Conservation (phyloP, 2,797 vertebrate species). For the Carapus acus region DNA sequence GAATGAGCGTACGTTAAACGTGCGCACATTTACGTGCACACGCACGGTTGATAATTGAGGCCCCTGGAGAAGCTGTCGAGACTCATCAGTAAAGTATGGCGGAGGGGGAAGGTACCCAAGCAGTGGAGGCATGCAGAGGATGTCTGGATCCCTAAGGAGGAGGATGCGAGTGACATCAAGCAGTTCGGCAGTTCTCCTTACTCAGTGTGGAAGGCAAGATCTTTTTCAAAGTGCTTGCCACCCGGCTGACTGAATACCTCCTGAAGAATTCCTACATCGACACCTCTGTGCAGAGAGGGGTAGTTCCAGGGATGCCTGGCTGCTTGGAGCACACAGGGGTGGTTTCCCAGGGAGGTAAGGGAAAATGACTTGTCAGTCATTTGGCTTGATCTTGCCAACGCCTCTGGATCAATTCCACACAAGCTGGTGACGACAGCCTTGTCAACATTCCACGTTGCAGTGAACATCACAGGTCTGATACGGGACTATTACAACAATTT, state of each 20-base stretch:
- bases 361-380: too few relatives aligned
- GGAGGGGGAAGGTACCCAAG: constrained; percentile 6
- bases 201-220: constrained; percentile 11
- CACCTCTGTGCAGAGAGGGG: too few relatives aligned
- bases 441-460: background rate
- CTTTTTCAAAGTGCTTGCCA: constrained; percentile 9
- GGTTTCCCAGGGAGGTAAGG: too few relatives aligned
- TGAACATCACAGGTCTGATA: background rate
- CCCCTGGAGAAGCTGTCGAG: background rate
- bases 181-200: constrained; percentile 7
- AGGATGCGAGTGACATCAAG: background rate
- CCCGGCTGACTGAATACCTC: constrained; percentile 1
- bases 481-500: background rate
- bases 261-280: constrained; percentile 13
- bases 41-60: too few relatives aligned
- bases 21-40: too few relatives aligned
- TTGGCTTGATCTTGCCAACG: too few relatives aligned
- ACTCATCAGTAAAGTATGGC: constrained; percentile 3
- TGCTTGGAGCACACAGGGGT: background rate
- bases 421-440: background rate
- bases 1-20: too few relatives aligned
- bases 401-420: background rate
- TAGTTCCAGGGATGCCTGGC: background rate
- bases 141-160: constrained; percentile 12
- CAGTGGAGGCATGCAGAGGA: constrained; percentile 5